These are phyloP conservation scores for Theocolax elegans DNA, from an alignment of 1,140 invertebrate genomes.

Conservation along the genomic window DNA sequence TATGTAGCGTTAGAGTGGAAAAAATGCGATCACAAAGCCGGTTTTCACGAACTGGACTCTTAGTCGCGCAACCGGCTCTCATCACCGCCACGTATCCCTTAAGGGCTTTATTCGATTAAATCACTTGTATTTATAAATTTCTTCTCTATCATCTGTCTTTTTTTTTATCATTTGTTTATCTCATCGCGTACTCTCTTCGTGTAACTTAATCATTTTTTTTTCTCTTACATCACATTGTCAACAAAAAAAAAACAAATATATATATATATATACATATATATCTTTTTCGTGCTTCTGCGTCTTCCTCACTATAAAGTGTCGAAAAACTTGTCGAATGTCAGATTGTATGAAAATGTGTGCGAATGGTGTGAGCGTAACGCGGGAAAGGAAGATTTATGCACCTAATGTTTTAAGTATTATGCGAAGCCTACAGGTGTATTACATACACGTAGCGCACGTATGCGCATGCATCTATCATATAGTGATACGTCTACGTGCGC, in stretches of 20 bases:
- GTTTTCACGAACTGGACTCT: conserved; percentile 41
- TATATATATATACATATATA: too few species aligned
- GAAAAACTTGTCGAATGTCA: too few species aligned
- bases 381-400: not conserved
- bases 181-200: not conserved
- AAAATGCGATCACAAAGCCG: conserved; percentile 15
- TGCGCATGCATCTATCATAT: not conserved
- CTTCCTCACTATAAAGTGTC: conserved; percentile 21
- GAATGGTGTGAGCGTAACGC: not conserved
- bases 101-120: conserved; percentile 22
- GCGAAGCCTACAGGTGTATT: conserved; percentile 38
- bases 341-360: too few species aligned
- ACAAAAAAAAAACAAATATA: conserved; percentile 5
- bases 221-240: not conserved
- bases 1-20: not conserved
- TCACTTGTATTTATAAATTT: conserved; percentile 10
- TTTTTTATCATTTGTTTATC: not conserved
- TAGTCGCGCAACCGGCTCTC: conserved; percentile 63
- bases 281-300: conserved; percentile 5
- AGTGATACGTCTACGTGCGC: not conserved
- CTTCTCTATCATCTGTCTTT: not conserved
- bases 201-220: not conserved
- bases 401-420: conserved; percentile 40
- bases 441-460: conserved; percentile 24
- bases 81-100: conserved; percentile 57